These are phyloP conservation scores for Fulica atra DNA, from an alignment of 2,113 vertebrate genomes.

Conservation along the genomic window DNA sequence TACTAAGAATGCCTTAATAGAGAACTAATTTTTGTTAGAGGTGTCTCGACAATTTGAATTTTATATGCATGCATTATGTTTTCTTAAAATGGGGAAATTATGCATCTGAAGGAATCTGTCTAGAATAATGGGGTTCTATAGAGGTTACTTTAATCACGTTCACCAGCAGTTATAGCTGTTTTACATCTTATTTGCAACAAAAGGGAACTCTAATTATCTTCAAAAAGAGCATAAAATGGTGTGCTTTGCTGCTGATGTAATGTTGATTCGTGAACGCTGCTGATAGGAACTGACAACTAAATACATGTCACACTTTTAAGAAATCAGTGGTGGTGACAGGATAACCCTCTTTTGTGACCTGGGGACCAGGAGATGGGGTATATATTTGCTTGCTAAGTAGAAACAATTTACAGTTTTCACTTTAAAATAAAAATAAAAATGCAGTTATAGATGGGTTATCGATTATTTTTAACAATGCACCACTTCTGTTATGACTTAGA, in stretches of 20 bases:
- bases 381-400: slow-evolving; percentile 84
- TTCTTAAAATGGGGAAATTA: slow-evolving; percentile 89
- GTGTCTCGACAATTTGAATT: slow-evolving; percentile 87
- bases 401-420: slow-evolving; percentile 79
- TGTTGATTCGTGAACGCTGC: slow-evolving; percentile 87
- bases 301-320: slow-evolving; percentile 84
- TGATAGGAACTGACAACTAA: slow-evolving; percentile 94
- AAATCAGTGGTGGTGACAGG: slow-evolving; percentile 82
- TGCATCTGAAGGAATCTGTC: slow-evolving; percentile 89
- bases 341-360: slow-evolving; percentile 86
- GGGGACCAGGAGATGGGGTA: slow-evolving; percentile 73
- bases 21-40: slow-evolving; percentile 88
- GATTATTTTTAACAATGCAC: slow-evolving; percentile 69
- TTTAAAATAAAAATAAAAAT: slow-evolving; percentile 74
- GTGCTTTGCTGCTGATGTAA: slow-evolving; percentile 87
- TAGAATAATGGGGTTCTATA: slow-evolving; percentile 93
- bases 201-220: slow-evolving; percentile 94
- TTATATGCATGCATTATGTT: slow-evolving; percentile 90
- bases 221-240: slow-evolving; percentile 88
- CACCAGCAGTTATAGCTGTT: slow-evolving; percentile 93
- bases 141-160: slow-evolving; percentile 96
- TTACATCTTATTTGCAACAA: slow-evolving; percentile 93
- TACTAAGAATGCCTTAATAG: slow-evolving; percentile 87
- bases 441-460: slow-evolving; percentile 56
- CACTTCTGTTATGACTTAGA: slow-evolving; percentile 45